Evolutionary conservation across 2,888 invertebrate species (phyloP).

Genomic region (Melanchra persicariae): DNA sequence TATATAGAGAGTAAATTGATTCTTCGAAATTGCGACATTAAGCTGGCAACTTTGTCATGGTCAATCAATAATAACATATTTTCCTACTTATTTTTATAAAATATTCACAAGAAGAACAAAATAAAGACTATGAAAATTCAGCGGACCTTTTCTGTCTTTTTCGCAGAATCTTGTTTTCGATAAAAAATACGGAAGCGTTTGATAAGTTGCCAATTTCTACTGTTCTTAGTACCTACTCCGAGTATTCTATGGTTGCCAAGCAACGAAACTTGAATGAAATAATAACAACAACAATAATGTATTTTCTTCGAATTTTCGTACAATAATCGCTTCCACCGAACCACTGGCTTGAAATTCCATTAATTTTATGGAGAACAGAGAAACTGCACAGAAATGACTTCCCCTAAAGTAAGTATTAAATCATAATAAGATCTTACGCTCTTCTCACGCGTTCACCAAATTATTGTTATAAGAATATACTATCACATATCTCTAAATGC

Average conservation of each 20-base stretch:
- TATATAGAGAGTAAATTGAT: too few species aligned
- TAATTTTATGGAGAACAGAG: background rate
- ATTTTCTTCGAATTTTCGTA: background rate
- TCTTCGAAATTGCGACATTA: too few species aligned
- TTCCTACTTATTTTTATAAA: too few species aligned
- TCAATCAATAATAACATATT: too few species aligned
- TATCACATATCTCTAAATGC: background rate
- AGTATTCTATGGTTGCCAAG: too few species aligned
- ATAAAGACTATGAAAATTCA: background rate
- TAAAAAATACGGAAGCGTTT: constrained; percentile 19
- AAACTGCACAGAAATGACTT: constrained; percentile 69
- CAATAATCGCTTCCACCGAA: background rate
- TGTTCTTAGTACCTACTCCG: too few species aligned
- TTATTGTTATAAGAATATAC: background rate
- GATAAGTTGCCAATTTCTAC: too few species aligned
- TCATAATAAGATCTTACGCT: background rate
- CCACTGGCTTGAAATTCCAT: constrained; percentile 6
- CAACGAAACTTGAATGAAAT: constrained; percentile 28
- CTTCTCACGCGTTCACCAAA: background rate
- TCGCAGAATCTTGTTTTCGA: background rate
- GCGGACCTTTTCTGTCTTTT: background rate
- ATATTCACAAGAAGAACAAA: background rate
- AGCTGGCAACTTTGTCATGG: too few species aligned
- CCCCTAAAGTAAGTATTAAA: constrained; percentile 76
- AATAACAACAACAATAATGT: constrained; percentile 35